phyloP scores from a whole-genome alignment of 2,113 vertebrate genomes.

The Bombycilla garrulus region DNA sequence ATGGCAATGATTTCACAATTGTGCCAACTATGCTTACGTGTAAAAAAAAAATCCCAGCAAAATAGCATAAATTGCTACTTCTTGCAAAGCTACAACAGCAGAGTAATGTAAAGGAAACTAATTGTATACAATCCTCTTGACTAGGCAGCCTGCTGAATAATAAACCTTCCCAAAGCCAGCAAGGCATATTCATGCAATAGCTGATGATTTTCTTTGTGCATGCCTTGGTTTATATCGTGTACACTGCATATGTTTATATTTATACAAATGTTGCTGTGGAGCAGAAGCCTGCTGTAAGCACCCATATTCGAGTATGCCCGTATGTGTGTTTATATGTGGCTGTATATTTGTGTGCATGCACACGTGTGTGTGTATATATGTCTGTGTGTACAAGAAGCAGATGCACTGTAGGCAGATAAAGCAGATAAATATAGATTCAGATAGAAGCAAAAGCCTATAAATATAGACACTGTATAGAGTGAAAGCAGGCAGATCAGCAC shows the following conservation, averaged over 20 bases:
- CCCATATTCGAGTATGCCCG: constrained; percentile 50
- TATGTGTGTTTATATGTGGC: constrained; percentile 44
- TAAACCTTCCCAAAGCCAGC: constrained; percentile 30
- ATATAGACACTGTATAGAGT: constrained; percentile 73
- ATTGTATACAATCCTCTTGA: neutral
- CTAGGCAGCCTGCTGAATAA: constrained; percentile 1
- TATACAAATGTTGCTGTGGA: constrained; percentile 50
- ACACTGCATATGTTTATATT: constrained; percentile 65
- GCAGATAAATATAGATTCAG: constrained; percentile 82
- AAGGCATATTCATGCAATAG: constrained; percentile 6
- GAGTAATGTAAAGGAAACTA: constrained; percentile 5
- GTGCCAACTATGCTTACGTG: neutral
- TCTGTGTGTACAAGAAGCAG: constrained; percentile 81
- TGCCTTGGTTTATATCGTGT: constrained; percentile 44
- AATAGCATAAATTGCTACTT: neutral
- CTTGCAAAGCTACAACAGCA: neutral
- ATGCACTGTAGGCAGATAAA: constrained; percentile 82
- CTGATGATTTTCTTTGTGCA: constrained; percentile 22
- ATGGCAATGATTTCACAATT: neutral
- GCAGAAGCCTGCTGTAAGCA: constrained; percentile 63
- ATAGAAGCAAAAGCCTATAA: constrained; percentile 78
- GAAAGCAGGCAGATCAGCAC: constrained; percentile 65
- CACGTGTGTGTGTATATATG: constrained; percentile 62
- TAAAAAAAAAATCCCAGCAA: neutral
- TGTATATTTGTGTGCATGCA: constrained; percentile 18